Base-by-base conservation (phyloP, 2,797 vertebrate species). In the Cirrhinus mrigala region DNA sequence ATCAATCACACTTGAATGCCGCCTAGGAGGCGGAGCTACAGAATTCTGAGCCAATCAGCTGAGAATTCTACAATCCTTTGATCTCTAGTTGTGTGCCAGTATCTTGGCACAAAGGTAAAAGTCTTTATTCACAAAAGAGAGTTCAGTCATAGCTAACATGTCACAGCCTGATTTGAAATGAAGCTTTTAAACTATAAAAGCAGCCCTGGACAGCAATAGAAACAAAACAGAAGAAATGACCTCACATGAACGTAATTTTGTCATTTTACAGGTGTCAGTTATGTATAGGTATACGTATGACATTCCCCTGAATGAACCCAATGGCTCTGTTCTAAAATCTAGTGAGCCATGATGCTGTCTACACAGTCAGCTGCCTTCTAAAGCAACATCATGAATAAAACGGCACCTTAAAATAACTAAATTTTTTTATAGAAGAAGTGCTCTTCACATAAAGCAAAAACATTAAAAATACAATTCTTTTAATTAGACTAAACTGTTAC, bases 121-220 rank as follows among this genome's bases (percentile, higher is more conserved):
- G 48, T 85, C 88, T 91, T 87, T 88, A 85, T 90, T 27, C 83
- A 85, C 86, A 90, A n/a, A 86, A 29, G 18, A 3, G 77, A 27
- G 79, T 48, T 66, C 24, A 89, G 52, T 86, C 86, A 76, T 84
- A 90, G 91, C 86, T 89, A 90, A 90, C 86, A 80, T 76, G 88
- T 77, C 62, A 56, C 70, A 87, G 44, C 83, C 29, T 85, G 85
- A 70, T 12, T 4, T 75, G 60, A 73, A 73, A 12, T 46, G 2
- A n/a, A 46, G 22, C 68, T 71, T 46, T 58, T 22, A 60, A 60
- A 24, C 56, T 24, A 46, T 48, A 71, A 71, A 71, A 46, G 22
- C n/a, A 1, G 12, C 44, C n/a, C 22, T 10, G 64, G 16, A 68
- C 16, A 68, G 46, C 11, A 71, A 46, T 4, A 71, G 40, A 37